Evolutionary conservation across 2,113 vertebrate species (phyloP).

Genomic region (Phrynosoma blainvillii): DNA sequence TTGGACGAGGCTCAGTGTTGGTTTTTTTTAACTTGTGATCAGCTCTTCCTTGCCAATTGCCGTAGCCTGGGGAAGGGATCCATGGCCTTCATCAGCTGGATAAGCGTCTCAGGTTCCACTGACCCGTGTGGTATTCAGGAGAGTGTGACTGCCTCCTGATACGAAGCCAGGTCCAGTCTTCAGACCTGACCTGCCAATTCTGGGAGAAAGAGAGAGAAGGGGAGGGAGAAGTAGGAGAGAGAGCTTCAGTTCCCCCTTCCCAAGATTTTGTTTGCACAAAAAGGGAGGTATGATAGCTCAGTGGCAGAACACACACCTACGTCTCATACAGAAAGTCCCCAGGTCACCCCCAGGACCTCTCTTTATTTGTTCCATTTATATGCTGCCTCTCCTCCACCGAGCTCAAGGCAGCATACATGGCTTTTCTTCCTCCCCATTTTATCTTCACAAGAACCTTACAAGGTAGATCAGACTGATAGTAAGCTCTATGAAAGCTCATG

Average conservation of each 20-base stretch:
- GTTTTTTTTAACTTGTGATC: neutral
- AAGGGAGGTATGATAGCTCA: neutral
- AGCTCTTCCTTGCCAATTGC: conserved; percentile 35
- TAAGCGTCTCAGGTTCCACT: conserved; percentile 41
- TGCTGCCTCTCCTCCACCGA: no score
- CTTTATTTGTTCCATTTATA: no score
- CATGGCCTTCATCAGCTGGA: conserved; percentile 37
- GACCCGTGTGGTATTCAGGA: conserved; percentile 39
- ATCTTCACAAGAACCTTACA: no score
- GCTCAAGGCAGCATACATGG: no score
- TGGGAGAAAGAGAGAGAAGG: no score
- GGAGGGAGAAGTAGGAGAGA: neutral
- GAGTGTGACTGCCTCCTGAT: neutral
- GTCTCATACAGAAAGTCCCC: neutral
- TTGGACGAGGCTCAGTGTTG: neutral
- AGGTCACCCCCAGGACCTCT: no score
- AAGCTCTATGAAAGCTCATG: no score
- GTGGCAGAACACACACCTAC: neutral
- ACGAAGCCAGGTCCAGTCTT: neutral
- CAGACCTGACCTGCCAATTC: neutral
- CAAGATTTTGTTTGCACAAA: neutral
- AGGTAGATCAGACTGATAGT: no score
- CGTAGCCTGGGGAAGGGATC: conserved; percentile 14
- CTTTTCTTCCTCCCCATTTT: no score
- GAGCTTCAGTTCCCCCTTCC: neutral